Evolutionary conservation across 2,797 vertebrate genomes (phyloP).

Genomic region (Rhinogobio ventralis): DNA sequence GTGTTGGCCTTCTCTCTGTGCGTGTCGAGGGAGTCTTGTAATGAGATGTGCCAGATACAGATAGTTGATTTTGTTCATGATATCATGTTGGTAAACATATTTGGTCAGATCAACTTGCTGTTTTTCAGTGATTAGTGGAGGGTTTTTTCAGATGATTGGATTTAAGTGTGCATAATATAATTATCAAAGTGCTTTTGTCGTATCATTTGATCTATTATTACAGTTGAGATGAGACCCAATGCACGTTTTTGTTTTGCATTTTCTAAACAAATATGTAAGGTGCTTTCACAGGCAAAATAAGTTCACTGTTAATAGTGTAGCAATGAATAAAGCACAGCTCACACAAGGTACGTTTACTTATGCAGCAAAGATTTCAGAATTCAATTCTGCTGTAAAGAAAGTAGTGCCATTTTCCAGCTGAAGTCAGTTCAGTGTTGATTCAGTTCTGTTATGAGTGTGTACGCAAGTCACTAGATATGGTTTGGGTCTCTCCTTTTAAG

Average conservation of each 20-base stretch:
- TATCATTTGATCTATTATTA: not conserved
- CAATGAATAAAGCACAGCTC: not conserved
- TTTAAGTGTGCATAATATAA: not conserved
- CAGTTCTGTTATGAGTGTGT: not conserved
- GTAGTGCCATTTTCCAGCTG: not conserved
- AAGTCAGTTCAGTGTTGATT: not conserved
- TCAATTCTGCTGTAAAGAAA: not conserved
- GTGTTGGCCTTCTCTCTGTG: slow-evolving; percentile 20
- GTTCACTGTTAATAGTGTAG: not conserved
- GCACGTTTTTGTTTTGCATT: not conserved
- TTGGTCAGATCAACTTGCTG: slow-evolving; percentile 3
- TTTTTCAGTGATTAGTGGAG: not conserved
- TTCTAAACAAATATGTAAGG: not conserved
- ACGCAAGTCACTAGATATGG: not conserved
- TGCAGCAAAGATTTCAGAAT: not conserved
- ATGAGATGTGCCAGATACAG: not conserved
- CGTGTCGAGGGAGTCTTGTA: slow-evolving; percentile 12
- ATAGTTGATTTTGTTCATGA: not conserved
- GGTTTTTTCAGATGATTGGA: slow-evolving; percentile 2
- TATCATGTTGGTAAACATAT: not conserved
- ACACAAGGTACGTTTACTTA: not conserved
- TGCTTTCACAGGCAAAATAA: not conserved
- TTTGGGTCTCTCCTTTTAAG: not conserved
- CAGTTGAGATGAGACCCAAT: not conserved
- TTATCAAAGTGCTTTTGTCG: not conserved